A percentile compares a stretch with the other conserved stretches of the same genome.
phyloP scores from a whole-genome alignment of 35 echinoderm and acorn worm genomes.

The Lytechinus variegatus region DNA sequence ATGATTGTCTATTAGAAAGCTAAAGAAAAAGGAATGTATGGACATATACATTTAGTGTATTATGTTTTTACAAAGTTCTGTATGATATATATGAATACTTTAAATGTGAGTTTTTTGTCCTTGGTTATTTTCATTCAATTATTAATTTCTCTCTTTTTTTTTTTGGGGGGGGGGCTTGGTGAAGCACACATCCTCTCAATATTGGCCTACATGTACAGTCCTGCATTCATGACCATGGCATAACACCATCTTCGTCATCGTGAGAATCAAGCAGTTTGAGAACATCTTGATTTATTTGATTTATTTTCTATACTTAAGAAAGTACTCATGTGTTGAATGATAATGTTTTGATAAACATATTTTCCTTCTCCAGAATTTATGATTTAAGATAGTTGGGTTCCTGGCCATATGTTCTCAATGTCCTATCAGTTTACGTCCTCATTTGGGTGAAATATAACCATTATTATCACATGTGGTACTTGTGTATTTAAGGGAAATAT shows the following conservation, averaged over 20 bases:
- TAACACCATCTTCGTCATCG: background rate
- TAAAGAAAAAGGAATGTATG: no score
- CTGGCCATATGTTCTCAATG: background rate
- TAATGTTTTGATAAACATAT: background rate
- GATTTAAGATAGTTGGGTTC: background rate
- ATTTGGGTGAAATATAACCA: background rate
- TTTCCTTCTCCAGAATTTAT: background rate
- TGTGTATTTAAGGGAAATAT: background rate
- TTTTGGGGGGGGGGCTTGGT: background rate
- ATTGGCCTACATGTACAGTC: background rate
- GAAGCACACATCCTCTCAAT: background rate
- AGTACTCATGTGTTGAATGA: background rate
- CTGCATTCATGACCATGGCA: background rate
- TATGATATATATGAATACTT: no score
- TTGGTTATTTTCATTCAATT: no score
- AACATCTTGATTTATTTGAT: background rate
- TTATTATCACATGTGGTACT: slow-evolving; percentile 4
- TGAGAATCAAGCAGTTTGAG: background rate
- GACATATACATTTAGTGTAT: no score
- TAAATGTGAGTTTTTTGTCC: no score
- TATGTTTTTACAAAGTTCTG: no score
- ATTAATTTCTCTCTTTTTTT: background rate
- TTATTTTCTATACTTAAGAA: background rate
- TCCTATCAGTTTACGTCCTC: background rate
- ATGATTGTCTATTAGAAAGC: no score